These are phyloP conservation scores for Lasioglossum marginatum DNA, from an alignment of 2,888 invertebrate species.

Conservation along the genomic window DNA sequence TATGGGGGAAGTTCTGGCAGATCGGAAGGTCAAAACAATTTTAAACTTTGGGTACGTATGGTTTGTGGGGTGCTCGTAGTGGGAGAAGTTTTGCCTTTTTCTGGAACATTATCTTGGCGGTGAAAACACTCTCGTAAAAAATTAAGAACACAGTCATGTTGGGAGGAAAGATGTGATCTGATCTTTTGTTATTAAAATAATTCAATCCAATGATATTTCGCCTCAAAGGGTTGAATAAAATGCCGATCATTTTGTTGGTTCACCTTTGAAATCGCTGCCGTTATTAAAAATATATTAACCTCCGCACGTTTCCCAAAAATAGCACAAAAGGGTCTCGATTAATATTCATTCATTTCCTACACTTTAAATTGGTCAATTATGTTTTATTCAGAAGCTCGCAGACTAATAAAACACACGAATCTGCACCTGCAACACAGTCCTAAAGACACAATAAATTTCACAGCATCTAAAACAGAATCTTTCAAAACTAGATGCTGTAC, in stretches of 20 bases:
- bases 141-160: no score
- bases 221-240: not conserved
- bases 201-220: no score
- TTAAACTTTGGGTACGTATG: not conserved
- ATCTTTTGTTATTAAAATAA: no score
- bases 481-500: no score
- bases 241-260: not conserved
- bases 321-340: not conserved
- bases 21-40: not conserved
- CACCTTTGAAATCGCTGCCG: not conserved
- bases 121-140: no score
- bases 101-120: no score
- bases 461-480: not conserved
- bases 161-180: no score
- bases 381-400: not conserved
- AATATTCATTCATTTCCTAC: not conserved
- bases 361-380: not conserved
- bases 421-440: not conserved
- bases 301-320: not conserved
- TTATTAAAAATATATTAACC: not conserved
- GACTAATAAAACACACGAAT: not conserved
- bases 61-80: not conserved
- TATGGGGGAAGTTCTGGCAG: not conserved
- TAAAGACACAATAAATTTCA: not conserved
- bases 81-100: no score